These are phyloP conservation scores for Drosophila robusta DNA, from an alignment of 2,888 invertebrate species.

Conservation along the genomic window DNA sequence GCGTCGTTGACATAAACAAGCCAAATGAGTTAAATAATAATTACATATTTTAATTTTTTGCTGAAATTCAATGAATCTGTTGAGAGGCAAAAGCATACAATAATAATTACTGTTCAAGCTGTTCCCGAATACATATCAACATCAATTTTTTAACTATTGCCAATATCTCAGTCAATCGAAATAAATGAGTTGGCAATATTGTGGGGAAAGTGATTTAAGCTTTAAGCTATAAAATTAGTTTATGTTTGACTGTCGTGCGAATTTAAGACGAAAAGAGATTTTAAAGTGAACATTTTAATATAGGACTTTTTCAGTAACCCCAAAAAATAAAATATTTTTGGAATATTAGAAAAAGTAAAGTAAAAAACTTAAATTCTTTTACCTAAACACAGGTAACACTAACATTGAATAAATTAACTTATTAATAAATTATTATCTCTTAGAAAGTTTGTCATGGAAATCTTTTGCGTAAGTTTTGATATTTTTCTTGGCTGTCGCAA, in stretches of 20 bases:
- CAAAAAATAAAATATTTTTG: background rate
- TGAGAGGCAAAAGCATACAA: constrained; percentile 26
- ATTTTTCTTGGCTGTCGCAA: background rate
- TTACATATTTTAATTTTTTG: background rate
- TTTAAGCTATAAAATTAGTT: background rate
- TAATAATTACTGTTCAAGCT: constrained; percentile 19
- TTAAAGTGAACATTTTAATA: background rate
- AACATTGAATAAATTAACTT: too few species aligned
- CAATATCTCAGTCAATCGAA: constrained; percentile 7
- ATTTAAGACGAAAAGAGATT: background rate
- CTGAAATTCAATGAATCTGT: constrained; percentile 13
- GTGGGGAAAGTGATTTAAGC: constrained; percentile 9
- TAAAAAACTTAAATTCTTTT: too few species aligned
- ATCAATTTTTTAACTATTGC: constrained; percentile 1
- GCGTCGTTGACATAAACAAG: constrained; percentile 56
- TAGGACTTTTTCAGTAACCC: too few species aligned
- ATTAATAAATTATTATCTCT: too few species aligned
- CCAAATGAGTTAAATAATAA: constrained; percentile 34
- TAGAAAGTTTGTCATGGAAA: too few species aligned
- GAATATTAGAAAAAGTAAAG: too few species aligned
- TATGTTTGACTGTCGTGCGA: background rate
- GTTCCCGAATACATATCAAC: constrained; percentile 8
- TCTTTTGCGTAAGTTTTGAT: too few species aligned
- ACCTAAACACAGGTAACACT: too few species aligned
- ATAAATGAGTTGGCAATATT: constrained; percentile 10